Conservation (phyloP, 1,140 invertebrate species). For the Idris sp. region DNA sequence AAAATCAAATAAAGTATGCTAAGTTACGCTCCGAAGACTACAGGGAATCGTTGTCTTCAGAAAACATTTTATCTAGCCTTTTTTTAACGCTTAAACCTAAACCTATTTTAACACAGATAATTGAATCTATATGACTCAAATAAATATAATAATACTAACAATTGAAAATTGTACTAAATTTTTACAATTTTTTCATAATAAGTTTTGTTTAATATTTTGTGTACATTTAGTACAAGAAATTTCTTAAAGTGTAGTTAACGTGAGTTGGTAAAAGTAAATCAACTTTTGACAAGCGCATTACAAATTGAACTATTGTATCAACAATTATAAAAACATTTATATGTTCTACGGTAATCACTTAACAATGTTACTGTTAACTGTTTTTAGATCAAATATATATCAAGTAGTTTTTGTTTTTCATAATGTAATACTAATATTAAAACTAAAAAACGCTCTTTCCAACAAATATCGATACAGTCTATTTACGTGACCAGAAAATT, state of each 20-base stretch:
- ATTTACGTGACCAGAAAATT: conserved; percentile 42
- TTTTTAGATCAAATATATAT: background rate
- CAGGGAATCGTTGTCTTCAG: conserved; percentile 49
- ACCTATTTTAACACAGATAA: conserved; percentile 30
- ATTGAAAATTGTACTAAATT: too few species aligned
- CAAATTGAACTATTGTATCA: too few species aligned
- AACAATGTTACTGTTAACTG: too few species aligned
- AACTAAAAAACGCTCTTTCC: conserved; percentile 17
- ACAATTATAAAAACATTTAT: too few species aligned
- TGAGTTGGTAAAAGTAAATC: too few species aligned
- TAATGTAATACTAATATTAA: conserved; percentile 20
- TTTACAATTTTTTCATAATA: too few species aligned
- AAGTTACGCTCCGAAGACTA: conserved; percentile 75
- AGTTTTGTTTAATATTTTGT: too few species aligned
- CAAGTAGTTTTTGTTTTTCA: conserved; percentile 16
- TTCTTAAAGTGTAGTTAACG: too few species aligned
- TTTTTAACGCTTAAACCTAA: too few species aligned
- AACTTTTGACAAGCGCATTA: too few species aligned
- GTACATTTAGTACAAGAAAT: too few species aligned
- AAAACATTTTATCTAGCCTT: conserved; percentile 17
- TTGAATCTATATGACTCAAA: conserved; percentile 33
- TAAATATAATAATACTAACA: conserved; percentile 26
- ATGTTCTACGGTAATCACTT: too few species aligned
- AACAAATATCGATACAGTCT: conserved; percentile 27
- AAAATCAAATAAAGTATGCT: conserved; percentile 79